phyloP scores from a whole-genome alignment of 2,113 vertebrate species.

The Apodemus speciosus region DNA sequence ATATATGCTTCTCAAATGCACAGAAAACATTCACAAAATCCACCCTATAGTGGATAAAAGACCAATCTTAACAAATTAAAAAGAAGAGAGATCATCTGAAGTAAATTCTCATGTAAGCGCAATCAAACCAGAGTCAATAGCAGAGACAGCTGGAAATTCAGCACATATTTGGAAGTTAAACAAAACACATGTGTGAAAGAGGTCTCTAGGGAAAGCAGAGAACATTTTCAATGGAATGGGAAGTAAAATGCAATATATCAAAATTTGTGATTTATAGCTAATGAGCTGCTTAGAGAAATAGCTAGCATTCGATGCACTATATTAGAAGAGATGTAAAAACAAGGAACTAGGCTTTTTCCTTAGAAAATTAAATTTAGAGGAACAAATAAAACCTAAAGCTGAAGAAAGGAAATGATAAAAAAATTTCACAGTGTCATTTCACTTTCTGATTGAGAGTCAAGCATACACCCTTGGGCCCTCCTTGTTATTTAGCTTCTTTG shows the following conservation, averaged over 20 bases:
- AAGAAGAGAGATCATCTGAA: slow-evolving; percentile 13
- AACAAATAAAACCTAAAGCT: not conserved
- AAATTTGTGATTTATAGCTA: not conserved
- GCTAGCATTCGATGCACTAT: not conserved
- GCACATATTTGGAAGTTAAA: slow-evolving; percentile 14
- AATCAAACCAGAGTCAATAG: not conserved
- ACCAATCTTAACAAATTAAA: not conserved
- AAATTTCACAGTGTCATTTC: too few species aligned
- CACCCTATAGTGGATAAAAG: not conserved
- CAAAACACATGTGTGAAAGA: slow-evolving; percentile 10
- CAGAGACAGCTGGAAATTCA: not conserved
- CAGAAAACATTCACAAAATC: slow-evolving; percentile 18
- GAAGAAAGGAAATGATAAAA: slow-evolving; percentile 11
- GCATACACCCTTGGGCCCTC: too few species aligned
- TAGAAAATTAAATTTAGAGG: not conserved
- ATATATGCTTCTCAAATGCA: not conserved
- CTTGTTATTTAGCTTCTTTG: too few species aligned
- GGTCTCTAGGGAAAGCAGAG: slow-evolving; percentile 29
- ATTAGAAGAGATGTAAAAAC: not conserved
- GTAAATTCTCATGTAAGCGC: not conserved
- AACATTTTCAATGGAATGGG: slow-evolving; percentile 28
- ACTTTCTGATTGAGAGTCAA: too few species aligned
- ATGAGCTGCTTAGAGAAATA: not conserved
- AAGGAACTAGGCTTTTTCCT: not conserved
- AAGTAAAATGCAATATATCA: slow-evolving; percentile 23